A percentile compares a stretch with the other conserved stretches of the same genome.
Evolutionary conservation across 2,797 vertebrate genomes (phyloP).

Genomic region (Gymnodraco acuticeps): DNA sequence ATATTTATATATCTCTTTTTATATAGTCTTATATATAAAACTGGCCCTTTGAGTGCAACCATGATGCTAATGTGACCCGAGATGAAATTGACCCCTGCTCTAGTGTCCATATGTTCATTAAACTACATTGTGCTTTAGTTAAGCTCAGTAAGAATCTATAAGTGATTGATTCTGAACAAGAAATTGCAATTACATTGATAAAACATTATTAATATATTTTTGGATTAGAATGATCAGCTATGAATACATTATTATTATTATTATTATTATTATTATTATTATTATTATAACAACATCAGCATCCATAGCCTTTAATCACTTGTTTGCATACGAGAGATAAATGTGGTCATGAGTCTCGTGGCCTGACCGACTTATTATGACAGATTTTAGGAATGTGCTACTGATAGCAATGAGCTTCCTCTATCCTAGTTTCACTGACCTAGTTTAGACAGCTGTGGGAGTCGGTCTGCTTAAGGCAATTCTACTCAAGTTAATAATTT

Average conservation of each 20-base stretch:
- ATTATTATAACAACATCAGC: not conserved
- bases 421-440: slow-evolving; percentile 64
- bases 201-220: not conserved
- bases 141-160: not conserved
- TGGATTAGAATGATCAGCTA: not conserved
- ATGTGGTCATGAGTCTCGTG: not conserved
- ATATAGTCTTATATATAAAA: too few species aligned
- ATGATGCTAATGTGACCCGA: too few species aligned
- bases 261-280: not conserved
- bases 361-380: slow-evolving; percentile 43
- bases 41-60: too few species aligned
- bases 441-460: slow-evolving; percentile 62
- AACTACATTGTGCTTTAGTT: not conserved
- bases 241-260: not conserved
- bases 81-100: not conserved
- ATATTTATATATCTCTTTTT: too few species aligned
- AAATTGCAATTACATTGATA: not conserved
- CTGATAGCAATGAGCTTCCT: slow-evolving; percentile 31
- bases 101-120: not conserved
- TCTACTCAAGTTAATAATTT: slow-evolving; percentile 60
- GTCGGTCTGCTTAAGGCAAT: slow-evolving; percentile 36
- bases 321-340: slow-evolving; percentile 17
- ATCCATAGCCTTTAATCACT: not conserved
- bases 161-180: not conserved
- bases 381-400: slow-evolving; percentile 49